Evolutionary conservation across 2,888 invertebrate genomes (phyloP).

Genomic region (Mechanitis mazaeus): DNA sequence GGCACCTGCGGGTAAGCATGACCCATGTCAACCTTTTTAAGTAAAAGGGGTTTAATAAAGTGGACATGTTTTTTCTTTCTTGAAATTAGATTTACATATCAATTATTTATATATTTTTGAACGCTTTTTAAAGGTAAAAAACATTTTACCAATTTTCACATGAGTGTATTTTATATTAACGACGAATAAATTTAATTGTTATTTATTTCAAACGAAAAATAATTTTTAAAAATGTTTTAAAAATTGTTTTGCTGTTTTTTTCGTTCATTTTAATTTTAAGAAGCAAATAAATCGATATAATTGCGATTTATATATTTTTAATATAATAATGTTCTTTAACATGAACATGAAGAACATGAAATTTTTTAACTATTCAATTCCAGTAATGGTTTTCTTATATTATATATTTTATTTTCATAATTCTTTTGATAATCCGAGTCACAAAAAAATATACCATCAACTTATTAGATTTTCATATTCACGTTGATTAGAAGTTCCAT

Average conservation of each 20-base stretch:
- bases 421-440: not conserved
- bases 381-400: too few species aligned
- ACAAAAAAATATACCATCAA: not conserved
- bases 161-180: not conserved
- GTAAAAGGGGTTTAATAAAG: conserved; percentile 4
- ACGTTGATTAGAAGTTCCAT: not conserved
- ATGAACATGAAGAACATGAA: too few species aligned
- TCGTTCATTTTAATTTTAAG: too few species aligned
- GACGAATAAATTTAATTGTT: not conserved
- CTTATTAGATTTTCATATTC: not conserved
- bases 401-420: too few species aligned
- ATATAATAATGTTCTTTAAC: too few species aligned
- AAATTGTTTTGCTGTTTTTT: too few species aligned
- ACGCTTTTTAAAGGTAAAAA: not conserved
- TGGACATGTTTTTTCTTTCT: conserved; percentile 2
- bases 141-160: not conserved
- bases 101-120: not conserved
- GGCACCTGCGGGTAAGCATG: conserved; percentile 87
- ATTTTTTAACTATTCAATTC: too few species aligned
- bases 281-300: too few species aligned
- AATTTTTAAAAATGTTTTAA: too few species aligned
- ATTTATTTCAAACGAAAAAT: too few species aligned
- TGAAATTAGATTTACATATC: conserved; percentile 5
- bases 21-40: conserved; percentile 24
- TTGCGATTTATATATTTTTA: too few species aligned